Evolutionary conservation across 2,113 vertebrate genomes (phyloP).

Genomic region (Hystrix brachyura): DNA sequence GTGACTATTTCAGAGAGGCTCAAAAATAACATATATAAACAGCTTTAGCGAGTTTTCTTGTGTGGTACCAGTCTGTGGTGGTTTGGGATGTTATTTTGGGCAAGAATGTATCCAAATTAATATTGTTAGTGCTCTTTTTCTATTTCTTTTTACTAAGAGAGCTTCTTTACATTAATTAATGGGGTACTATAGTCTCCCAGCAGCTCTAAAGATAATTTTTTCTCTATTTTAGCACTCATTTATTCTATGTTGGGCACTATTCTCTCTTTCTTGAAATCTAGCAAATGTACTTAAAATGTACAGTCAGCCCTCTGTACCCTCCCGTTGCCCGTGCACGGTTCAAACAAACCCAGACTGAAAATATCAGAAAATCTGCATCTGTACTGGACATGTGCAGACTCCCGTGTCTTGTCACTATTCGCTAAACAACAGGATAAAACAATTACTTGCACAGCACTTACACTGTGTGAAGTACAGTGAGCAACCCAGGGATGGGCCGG

Average conservation of each 20-base stretch:
- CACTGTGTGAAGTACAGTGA: neutral
- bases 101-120: neutral
- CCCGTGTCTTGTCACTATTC: neutral
- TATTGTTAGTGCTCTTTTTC: neutral
- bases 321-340: no score
- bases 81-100: neutral
- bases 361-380: neutral
- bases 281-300: neutral
- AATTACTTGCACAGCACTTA: neutral
- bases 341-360: neutral
- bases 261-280: conserved; percentile 28
- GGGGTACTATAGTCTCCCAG: neutral
- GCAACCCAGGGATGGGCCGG: no score
- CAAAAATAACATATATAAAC: neutral
- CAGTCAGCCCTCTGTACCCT: no score
- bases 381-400: neutral
- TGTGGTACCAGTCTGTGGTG: neutral
- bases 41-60: neutral
- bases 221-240: conserved; percentile 20
- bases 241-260: conserved; percentile 4
- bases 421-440: neutral
- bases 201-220: neutral
- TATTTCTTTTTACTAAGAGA: neutral
- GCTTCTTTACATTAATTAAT: neutral
- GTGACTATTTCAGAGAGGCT: neutral